Base-by-base conservation (phyloP, 2,888 invertebrate genomes). In the Patella ulyssiponensis region DNA sequence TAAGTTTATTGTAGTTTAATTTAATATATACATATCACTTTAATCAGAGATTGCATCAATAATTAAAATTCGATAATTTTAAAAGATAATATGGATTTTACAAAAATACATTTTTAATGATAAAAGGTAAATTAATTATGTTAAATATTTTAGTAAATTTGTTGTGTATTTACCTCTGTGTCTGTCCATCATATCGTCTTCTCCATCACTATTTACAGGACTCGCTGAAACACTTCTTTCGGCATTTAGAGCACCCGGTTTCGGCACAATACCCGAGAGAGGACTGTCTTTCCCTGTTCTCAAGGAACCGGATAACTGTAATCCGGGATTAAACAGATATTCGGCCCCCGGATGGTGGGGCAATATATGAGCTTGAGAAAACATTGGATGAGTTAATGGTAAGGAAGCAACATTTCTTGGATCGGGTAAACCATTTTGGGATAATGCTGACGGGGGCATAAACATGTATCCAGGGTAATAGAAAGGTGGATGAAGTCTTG, bases 401-500 rank as follows among this genome's bases (percentile, higher is more conserved):
- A 64, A 12, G 33, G 77, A 54, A 27, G 69, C 23, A 54, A 77
- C 58, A 1, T 70, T 33, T 33, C 78, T 58, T n/a, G 80, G 80
- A 76, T 77, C 77, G 12, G 73, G 44, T n/a, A 69, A 20, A n/a
- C 33, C 53, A n/a, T 71, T 58, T 7, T 52, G 53, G 23, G 84
- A 77, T 12, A 83, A 69, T 3, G 79, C 71, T 33, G 72, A 71
- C 1, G 84, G 83, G 14, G 87, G 84, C 81, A 87, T 82, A 71
- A 85, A 84, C 76, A 87, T 77, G 71, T 84, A 85, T 11, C 84
- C 82, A 54, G 83, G 83, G 73, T 85, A 84, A 69, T 83, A 78
- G 76, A 86, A 81, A 23, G 84, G 84, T 72, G 85, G 84, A 17
- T 83, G 81, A 12, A 76, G 73, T 27, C 86, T 76, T 17, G 80